Evolutionary conservation across 2,888 invertebrate species (phyloP), one percentile per base, ranked within the genome.

Genomic region (Eupithecia inturbata): DNA sequence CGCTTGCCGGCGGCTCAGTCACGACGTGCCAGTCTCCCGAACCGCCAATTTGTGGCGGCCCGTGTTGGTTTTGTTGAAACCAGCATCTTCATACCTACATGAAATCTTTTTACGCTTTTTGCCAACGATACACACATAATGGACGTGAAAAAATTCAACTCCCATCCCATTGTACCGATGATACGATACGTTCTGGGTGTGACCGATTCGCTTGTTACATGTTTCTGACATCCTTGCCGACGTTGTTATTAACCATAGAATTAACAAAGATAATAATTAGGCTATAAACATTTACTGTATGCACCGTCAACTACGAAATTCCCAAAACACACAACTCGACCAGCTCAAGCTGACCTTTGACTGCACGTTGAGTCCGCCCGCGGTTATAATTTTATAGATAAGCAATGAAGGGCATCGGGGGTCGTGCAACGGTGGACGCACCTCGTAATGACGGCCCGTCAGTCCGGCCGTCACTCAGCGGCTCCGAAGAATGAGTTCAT

Each of bases 31-130:
- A 86, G 90, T 87, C 88, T 86, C 89, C 88, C 82, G 91, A 90
- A 90, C 93, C 92, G 92, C 92, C 94, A 94, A 94, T 94, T 94
- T 94, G 94, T 89, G 91, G 92, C 91, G 90, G 89, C 91, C 91
- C 90, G 88, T 93, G 94, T 94, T 94, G 94, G 94, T 94, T 94
- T 94, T 93, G 92, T 92, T 92, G 91, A 93, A 91, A 85, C 90
- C 89, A 91, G 89, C 91, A 84, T 91, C 92, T 92, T 92, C 93
- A 92, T 92, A 92, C 91, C 89, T 88, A 87, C 84, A 86, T 85
- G 83, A 81, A 83, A 74, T 77, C 85, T 89, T 90, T 92, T 92
- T 92, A 89, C 86, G 83, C 89, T 91, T 91, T 91, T 91, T 91
- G 85, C 88, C 83, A 80, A 80, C 77, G 31, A 63, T 72, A 72